Conservation (phyloP, 2,797 vertebrate species). For the Pipistrellus pygmaeus region DNA sequence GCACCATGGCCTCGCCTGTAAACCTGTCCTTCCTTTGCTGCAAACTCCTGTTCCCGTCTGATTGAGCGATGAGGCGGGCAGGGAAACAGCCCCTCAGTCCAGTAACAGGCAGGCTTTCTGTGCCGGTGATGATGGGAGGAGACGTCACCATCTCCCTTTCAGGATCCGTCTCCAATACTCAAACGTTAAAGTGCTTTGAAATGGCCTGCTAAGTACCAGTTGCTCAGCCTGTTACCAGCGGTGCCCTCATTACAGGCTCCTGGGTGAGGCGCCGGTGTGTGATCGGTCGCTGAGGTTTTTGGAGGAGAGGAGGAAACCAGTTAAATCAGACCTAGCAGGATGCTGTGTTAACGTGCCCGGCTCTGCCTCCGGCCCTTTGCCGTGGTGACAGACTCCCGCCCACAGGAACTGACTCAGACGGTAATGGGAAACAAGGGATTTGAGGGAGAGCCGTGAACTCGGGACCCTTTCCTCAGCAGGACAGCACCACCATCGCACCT, state of each 20-base stretch:
- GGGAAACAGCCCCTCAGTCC: neutral
- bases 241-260: conserved; percentile 44
- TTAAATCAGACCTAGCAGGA: conserved; percentile 43
- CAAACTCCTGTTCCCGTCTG: neutral
- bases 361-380: neutral
- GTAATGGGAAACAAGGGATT: conserved; percentile 71
- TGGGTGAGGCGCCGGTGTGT: neutral
- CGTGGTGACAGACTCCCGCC: neutral
- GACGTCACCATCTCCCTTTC: conserved; percentile 23
- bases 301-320: neutral
- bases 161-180: conserved; percentile 59
- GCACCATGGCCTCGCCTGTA: neutral
- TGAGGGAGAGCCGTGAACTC: conserved; percentile 66
- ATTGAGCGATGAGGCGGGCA: neutral
- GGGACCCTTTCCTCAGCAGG: conserved; percentile 77
- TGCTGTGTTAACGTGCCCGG: neutral
- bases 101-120: conserved; percentile 6
- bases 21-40: neutral
- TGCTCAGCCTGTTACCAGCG: conserved; percentile 45
- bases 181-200: conserved; percentile 63
- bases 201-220: conserved; percentile 58
- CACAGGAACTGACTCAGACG: conserved; percentile 71
- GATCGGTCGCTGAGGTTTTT: neutral
- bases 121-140: conserved; percentile 26
- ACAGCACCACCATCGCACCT: conserved; percentile 67